Conservation (phyloP, 2,888 invertebrate species). For the Acholoe squamosa region DNA sequence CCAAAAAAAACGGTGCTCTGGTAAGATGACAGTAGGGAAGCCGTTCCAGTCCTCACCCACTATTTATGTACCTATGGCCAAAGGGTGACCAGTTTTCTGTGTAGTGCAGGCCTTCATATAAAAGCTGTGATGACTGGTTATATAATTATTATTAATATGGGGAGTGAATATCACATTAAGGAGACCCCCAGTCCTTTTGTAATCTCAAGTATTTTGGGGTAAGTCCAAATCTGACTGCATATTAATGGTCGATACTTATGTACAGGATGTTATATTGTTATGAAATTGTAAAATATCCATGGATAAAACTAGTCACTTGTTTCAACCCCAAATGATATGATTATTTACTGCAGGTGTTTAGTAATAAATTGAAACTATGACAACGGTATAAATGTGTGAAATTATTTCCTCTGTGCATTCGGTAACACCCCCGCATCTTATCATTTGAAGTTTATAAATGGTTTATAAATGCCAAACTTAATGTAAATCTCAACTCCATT, state of each 20-base stretch:
- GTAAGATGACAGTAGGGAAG: not conserved
- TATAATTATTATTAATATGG: not conserved
- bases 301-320: not conserved
- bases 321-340: not conserved
- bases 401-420: not conserved
- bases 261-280: not conserved
- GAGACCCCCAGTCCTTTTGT: not conserved
- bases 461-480: not conserved
- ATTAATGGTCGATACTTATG: not conserved
- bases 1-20: constrained; percentile 11
- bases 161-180: not conserved
- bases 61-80: not conserved
- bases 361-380: not conserved
- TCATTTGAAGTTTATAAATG: not conserved
- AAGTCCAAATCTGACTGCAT: not conserved
- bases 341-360: not conserved
- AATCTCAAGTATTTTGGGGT: not conserved
- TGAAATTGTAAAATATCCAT: not conserved
- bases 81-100: constrained; percentile 23
- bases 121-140: constrained; percentile 42
- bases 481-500: constrained; percentile 5
- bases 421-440: not conserved
- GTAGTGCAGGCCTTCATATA: constrained; percentile 48
- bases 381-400: no score
- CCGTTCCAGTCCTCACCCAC: constrained; percentile 29